A percentile compares a stretch with the other conserved stretches of the same genome.
These are phyloP conservation scores for Sebastes taczanowskii DNA, from an alignment of 2,797 vertebrate genomes.

Conservation along the genomic window DNA sequence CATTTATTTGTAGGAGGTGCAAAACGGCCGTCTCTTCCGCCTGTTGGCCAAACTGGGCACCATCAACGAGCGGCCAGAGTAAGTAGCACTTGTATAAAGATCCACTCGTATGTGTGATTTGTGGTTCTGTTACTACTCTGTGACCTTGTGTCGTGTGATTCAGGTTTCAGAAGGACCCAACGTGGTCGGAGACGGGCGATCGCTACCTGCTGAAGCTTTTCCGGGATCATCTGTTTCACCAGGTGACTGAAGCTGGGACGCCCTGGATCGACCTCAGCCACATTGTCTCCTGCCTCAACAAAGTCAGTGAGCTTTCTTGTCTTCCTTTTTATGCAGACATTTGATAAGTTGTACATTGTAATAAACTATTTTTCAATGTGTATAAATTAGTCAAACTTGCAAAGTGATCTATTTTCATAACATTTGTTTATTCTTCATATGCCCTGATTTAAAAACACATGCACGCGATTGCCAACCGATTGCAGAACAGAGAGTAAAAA, in stretches of 20 bases:
- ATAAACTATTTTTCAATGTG: not conserved
- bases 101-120: not conserved
- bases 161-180: conserved; percentile 98
- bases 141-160: not conserved
- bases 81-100: conserved; percentile 67
- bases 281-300: conserved; percentile 99
- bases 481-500: not conserved
- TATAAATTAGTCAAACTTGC: not conserved
- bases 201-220: conserved; percentile 98
- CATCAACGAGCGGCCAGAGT: conserved; percentile 99
- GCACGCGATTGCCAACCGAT: not conserved
- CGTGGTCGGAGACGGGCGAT: conserved; percentile 99
- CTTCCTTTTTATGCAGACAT: not conserved
- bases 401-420: not conserved
- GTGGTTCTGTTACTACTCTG: not conserved
- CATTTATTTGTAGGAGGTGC: conserved; percentile 90
- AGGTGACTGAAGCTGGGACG: conserved; percentile 96
- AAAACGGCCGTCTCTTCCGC: conserved; percentile 98
- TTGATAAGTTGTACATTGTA: not conserved
- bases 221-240: conserved; percentile 99
- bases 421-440: not conserved
- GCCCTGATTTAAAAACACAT: not conserved
- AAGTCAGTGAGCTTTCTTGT: conserved; percentile 81
- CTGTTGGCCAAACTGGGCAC: conserved; percentile 98
- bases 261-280: conserved; percentile 99